Base-by-base conservation (phyloP, 2,888 invertebrate genomes). In the Molorchus minor region DNA sequence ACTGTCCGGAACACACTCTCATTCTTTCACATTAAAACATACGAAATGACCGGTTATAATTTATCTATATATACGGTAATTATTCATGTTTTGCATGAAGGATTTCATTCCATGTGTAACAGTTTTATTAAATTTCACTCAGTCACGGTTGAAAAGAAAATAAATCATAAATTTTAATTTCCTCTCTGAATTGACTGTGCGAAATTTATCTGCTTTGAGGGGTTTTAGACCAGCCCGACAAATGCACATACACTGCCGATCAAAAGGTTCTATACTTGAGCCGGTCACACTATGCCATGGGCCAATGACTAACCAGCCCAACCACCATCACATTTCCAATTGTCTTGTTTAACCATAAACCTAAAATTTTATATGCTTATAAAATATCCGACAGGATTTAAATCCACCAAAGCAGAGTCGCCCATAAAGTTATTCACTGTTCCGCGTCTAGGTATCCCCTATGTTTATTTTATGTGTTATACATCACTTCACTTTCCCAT, bases 101-200 rank as follows among this genome's bases (percentile, higher is more conserved):
- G 16, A 44, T 44, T 3, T 4, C 41, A 21, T 62, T 55, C 25
- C 52, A 49, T 52, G n/a, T 35, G 55, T 55, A 58, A 43, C 51
- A 46, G 51, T 62, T 62, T 58, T 46, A 58, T 58, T 62, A 52
- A 58, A 55, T 55, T 46, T 53, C 25, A 45, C 35, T 52, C 43
- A 10, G 56, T 62, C 56, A 62, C 52, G 56, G 61, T 58, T 58
- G 61, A 58, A 56, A 53, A 61, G 56, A 61, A 58, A n/a, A n/a
- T n/a, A n/a, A n/a, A 49, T 61, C 62, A 64, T 67, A 67, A 64
- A 67, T 67, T 64, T 62, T 61, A 67, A 67, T 67, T 64, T 64
- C 61, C 54, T 52, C 55, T 30, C 54, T 58, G 61, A 54, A 51
- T 51, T 61, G 49, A 49, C 64, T 55, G 61, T 64, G 54, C 54